A percentile compares a stretch with the other conserved stretches of the same genome.
Evolutionary conservation across 2,888 invertebrate genomes (phyloP).

Genomic region (Schizotus pectinicornis): DNA sequence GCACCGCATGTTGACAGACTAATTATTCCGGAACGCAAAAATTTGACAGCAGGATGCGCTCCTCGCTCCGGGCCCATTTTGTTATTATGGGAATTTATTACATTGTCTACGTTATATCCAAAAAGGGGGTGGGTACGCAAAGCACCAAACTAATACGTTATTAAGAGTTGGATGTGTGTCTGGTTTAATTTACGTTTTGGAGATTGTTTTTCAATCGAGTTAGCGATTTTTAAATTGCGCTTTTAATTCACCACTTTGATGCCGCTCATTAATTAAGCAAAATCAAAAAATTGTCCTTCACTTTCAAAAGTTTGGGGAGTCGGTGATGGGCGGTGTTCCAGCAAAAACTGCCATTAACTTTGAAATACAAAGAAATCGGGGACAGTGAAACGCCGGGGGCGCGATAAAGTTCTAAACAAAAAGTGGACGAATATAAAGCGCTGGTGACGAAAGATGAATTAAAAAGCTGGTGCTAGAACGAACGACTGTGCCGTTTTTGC

Average conservation of each 20-base stretch:
- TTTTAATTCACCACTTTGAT: neutral
- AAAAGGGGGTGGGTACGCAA: too few species aligned
- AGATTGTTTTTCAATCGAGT: constrained; percentile 2
- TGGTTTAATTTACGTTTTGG: neutral
- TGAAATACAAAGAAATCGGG: constrained; percentile 28
- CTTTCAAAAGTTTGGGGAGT: constrained; percentile 19
- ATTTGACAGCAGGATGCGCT: constrained; percentile 38
- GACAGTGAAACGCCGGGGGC: constrained; percentile 10
- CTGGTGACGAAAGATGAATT: constrained; percentile 46
- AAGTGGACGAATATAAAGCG: constrained; percentile 38
- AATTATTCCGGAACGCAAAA: constrained; percentile 43
- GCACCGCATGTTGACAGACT: constrained; percentile 44
- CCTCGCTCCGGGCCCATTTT: constrained; percentile 27
- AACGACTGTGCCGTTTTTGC: constrained; percentile 46
- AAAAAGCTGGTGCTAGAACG: constrained; percentile 42
- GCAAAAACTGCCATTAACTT: constrained; percentile 28
- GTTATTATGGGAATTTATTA: constrained; percentile 33
- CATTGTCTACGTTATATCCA: constrained; percentile 11
- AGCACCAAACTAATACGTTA: constrained; percentile 2
- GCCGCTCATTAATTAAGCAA: constrained; percentile 26
- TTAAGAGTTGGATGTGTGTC: neutral
- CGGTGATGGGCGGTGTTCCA: neutral
- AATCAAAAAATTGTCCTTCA: constrained; percentile 30
- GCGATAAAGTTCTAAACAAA: constrained; percentile 36
- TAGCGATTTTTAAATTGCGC: constrained; percentile 3